These are phyloP conservation scores for Centropyge bicolor DNA, from an alignment of 2,797 vertebrate genomes.

Conservation along the genomic window DNA sequence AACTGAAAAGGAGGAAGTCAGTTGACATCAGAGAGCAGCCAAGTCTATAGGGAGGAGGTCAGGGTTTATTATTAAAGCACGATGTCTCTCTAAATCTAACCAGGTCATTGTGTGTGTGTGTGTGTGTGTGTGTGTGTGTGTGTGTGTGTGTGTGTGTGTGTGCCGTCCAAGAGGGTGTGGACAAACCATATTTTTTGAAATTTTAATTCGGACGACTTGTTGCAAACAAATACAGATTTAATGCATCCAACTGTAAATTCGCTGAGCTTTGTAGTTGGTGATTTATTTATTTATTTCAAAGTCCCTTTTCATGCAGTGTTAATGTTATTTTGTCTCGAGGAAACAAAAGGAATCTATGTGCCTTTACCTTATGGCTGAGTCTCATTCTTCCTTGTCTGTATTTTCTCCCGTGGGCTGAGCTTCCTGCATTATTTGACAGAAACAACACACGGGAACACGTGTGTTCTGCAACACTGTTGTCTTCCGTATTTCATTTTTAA, in stretches of 20 bases:
- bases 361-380: not conserved
- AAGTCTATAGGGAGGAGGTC: too few relatives aligned
- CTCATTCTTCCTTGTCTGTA: not conserved
- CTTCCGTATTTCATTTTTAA: conserved; percentile 27
- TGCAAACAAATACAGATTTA: not conserved
- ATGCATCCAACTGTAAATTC: not conserved
- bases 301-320: conserved; percentile 2
- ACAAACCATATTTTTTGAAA: not conserved
- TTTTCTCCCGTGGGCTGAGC: conserved; percentile 5
- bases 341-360: not conserved
- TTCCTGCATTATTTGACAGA: conserved; percentile 22
- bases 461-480: not conserved
- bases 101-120: not conserved
- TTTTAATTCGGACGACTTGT: not conserved
- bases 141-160: too few relatives aligned
- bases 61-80: not conserved
- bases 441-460: not conserved
- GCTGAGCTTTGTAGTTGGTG: not conserved
- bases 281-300: conserved; percentile 4
- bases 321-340: conserved; percentile 4
- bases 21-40: too few relatives aligned
- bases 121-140: not conserved
- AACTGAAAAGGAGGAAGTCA: not conserved
- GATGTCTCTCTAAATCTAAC: not conserved
- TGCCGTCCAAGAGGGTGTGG: not conserved